Evolutionary conservation across 2,113 vertebrate species (phyloP).

Genomic region (Phalacrocorax aristotelis): DNA sequence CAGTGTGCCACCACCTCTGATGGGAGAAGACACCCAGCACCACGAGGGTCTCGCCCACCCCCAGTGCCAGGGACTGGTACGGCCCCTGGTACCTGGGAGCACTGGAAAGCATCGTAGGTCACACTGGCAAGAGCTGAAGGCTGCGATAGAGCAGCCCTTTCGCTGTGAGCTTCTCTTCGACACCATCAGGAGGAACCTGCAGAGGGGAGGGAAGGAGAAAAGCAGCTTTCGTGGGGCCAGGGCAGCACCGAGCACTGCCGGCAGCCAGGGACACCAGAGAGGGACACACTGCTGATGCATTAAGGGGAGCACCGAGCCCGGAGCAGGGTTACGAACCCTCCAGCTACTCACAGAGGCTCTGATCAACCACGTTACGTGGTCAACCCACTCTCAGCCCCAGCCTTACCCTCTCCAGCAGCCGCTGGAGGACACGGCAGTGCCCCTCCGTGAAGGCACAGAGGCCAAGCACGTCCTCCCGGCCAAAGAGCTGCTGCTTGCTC

Average conservation of each 20-base stretch:
- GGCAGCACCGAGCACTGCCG: background rate
- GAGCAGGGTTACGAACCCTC: background rate
- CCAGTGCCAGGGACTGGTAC: accelerated
- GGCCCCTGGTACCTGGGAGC: constrained; percentile 75
- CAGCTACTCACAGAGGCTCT: background rate
- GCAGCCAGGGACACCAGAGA: accelerated
- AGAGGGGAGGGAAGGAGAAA: background rate
- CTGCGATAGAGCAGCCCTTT: constrained; percentile 78
- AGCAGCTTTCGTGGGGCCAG: accelerated
- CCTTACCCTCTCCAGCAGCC: constrained; percentile 57
- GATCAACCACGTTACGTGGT: background rate
- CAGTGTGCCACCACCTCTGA: accelerated
- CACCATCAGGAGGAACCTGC: constrained; percentile 40
- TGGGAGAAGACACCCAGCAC: background rate
- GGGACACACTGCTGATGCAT: accelerated
- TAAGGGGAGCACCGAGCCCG: background rate
- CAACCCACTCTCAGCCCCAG: background rate
- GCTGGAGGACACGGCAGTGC: constrained; percentile 68
- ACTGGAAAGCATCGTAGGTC: constrained; percentile 76
- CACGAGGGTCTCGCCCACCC: accelerated
- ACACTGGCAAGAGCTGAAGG: constrained; percentile 77
- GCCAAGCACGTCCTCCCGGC: constrained; percentile 54
- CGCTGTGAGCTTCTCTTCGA: constrained; percentile 65
- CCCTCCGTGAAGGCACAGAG: constrained; percentile 79
- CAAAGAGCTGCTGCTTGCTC: no score